phyloP scores from a whole-genome alignment of 2,888 invertebrate genomes.

The Mechanitis mazaeus region DNA sequence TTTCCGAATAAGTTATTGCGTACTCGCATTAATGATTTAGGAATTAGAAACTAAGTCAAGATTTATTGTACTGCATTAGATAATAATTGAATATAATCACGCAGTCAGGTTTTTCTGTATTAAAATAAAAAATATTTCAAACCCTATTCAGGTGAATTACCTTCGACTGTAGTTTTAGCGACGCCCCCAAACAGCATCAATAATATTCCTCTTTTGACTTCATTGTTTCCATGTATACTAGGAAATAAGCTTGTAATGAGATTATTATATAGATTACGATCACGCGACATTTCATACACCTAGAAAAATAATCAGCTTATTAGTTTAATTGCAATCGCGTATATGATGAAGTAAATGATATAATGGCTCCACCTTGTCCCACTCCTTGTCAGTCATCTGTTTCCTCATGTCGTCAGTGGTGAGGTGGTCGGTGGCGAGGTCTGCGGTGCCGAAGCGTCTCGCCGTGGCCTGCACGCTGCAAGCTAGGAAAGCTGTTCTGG shows the following conservation, averaged over 20 bases:
- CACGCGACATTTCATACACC: constrained; percentile 97
- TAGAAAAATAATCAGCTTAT: constrained; percentile 31
- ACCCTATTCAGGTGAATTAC: constrained; percentile 36
- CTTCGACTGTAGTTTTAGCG: constrained; percentile 93
- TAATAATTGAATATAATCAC: too few relatives aligned
- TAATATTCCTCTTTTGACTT: constrained; percentile 93
- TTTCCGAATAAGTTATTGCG: too few relatives aligned
- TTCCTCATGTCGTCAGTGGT: constrained; percentile 94
- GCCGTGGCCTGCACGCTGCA: constrained; percentile 93
- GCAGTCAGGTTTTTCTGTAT: too few relatives aligned
- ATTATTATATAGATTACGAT: constrained; percentile 92
- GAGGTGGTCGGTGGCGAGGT: constrained; percentile 89
- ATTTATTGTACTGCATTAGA: too few relatives aligned
- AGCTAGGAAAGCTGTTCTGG: constrained; percentile 93
- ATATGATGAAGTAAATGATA: neutral
- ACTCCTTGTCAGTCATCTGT: constrained; percentile 95
- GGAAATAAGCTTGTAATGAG: constrained; percentile 95
- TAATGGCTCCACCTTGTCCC: constrained; percentile 81
- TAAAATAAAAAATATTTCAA: too few relatives aligned
- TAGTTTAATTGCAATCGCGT: neutral
- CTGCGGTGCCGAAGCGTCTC: constrained; percentile 90
- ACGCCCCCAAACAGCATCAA: constrained; percentile 99
- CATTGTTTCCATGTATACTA: constrained; percentile 96
- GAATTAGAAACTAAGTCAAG: too few relatives aligned
- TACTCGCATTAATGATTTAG: too few relatives aligned